A percentile compares a stretch with the other conserved stretches of the same genome.
phyloP scores from a whole-genome alignment of 1,140 invertebrate species.

The Drosophila baimaii region DNA sequence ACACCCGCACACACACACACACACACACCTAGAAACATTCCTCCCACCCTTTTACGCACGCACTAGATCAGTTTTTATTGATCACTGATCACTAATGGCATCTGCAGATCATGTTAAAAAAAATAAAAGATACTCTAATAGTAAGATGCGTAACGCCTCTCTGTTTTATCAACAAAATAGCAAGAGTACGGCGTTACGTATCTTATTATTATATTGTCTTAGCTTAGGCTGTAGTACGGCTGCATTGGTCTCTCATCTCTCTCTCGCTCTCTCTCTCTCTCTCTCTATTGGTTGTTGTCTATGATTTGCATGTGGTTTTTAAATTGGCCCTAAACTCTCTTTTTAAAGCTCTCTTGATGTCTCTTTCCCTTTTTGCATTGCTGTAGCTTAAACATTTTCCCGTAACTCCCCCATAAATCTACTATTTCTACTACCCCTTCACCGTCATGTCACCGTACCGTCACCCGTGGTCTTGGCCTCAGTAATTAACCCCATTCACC shows the following conservation, averaged over 20 bases:
- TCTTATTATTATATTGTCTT: too few species aligned
- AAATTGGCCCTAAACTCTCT: not conserved
- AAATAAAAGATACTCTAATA: too few species aligned
- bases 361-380: constrained; percentile 17
- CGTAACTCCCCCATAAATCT: not conserved
- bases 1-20: not conserved
- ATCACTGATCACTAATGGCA: constrained; percentile 9
- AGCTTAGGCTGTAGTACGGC: too few species aligned
- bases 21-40: not conserved
- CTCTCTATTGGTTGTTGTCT: constrained; percentile 4
- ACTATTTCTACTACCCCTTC: not conserved
- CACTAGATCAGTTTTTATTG: constrained; percentile 2
- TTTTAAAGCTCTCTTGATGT: not conserved
- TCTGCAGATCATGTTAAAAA: not conserved
- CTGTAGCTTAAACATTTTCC: constrained; percentile 16
- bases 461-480: constrained; percentile 10
- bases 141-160: too few species aligned
- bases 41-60: constrained; percentile 10
- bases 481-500: constrained; percentile 32
- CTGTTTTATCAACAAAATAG: too few species aligned
- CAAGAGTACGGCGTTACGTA: too few species aligned
- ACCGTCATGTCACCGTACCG: not conserved
- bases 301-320: constrained; percentile 27
- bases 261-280: not conserved
- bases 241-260: not conserved